These are phyloP conservation scores for Malurus leucopterus DNA, from an alignment of 2,797 vertebrate genomes.

Conservation along the genomic window DNA sequence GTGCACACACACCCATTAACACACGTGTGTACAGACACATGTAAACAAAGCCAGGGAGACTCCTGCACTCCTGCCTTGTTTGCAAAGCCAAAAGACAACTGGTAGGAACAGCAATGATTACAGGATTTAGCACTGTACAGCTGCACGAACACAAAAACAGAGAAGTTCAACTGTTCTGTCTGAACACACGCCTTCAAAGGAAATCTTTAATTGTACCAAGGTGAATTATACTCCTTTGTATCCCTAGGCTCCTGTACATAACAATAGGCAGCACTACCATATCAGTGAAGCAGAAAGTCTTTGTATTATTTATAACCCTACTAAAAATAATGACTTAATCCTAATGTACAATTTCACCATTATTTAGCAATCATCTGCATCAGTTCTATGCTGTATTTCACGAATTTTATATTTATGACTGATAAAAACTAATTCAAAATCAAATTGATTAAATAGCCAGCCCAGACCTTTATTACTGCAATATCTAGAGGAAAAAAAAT, in stretches of 20 bases:
- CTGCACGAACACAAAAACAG: neutral
- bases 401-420: neutral
- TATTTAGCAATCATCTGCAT: neutral
- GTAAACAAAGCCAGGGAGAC: neutral
- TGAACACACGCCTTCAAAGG: neutral
- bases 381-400: neutral
- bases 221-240: neutral
- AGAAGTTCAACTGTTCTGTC: neutral
- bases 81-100: neutral
- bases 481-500: neutral
- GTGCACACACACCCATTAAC: neutral
- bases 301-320: neutral
- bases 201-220: neutral
- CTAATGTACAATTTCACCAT: neutral
- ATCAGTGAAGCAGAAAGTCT: neutral
- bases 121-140: neutral
- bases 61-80: neutral
- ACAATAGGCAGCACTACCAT: neutral
- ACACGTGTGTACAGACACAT: accelerated
- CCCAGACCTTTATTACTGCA: neutral
- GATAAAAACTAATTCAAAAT: neutral
- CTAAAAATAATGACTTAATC: neutral
- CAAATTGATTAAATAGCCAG: neutral
- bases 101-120: neutral
- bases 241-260: neutral